These are phyloP conservation scores for Nycticorax nycticorax DNA, from an alignment of 2,113 vertebrate genomes.

Conservation along the genomic window DNA sequence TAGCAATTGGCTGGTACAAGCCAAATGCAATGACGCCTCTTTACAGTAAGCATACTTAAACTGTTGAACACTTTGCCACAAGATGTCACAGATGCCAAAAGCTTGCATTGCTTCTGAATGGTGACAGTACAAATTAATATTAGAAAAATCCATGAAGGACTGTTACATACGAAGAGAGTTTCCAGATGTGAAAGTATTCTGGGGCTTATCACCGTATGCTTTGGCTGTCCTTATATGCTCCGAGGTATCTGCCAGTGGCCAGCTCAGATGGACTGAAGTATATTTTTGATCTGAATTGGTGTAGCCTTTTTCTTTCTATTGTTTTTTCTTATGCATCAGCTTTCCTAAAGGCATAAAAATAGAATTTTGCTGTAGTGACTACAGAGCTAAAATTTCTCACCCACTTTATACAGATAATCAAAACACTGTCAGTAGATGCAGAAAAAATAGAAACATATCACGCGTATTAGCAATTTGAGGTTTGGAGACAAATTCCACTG, in stretches of 20 bases:
- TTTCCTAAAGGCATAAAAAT: not conserved
- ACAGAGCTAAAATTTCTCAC: not conserved
- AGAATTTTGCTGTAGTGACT: not conserved
- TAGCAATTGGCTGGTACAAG: not conserved
- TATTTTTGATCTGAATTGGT: not conserved
- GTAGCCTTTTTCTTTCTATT: not conserved
- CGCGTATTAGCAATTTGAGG: not conserved
- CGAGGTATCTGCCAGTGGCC: not conserved
- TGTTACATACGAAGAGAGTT: not conserved
- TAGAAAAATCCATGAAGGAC: not conserved
- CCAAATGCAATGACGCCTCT: not conserved
- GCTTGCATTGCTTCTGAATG: not conserved
- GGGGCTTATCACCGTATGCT: not conserved
- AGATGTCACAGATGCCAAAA: not conserved
- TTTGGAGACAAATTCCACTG: not conserved
- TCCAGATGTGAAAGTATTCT: not conserved
- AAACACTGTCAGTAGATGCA: not conserved
- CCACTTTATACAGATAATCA: not conserved
- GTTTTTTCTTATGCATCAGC: not conserved
- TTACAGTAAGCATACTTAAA: not conserved
- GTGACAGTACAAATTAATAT: not conserved
- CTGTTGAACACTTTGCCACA: not conserved
- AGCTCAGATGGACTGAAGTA: not conserved
- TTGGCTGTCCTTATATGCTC: not conserved
- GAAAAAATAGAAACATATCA: not conserved